These are phyloP conservation scores for Oncorhynchus masou DNA, from an alignment of 2,113 vertebrate genomes.

Conservation along the genomic window DNA sequence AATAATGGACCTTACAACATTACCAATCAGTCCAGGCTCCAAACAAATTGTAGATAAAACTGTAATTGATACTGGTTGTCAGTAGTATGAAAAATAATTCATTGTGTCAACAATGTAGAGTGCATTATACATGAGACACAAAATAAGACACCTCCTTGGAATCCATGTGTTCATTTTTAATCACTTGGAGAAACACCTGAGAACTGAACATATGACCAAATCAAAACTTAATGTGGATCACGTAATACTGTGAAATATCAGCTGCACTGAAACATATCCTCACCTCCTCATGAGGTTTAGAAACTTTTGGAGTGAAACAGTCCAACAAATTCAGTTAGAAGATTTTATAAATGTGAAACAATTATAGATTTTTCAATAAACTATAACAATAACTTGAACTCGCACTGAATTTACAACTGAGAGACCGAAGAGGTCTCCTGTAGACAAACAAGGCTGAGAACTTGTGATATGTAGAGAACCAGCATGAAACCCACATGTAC, in stretches of 20 bases:
- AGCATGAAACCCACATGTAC: constrained; percentile 10
- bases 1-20: no score
- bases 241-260: constrained; percentile 63
- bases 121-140: constrained; percentile 66
- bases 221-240: constrained; percentile 71
- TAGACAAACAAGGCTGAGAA: constrained; percentile 7
- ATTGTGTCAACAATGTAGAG: constrained; percentile 66
- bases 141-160: constrained; percentile 71
- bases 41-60: no score
- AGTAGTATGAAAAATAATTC: constrained; percentile 46
- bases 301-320: no score
- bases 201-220: constrained; percentile 65
- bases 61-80: no score
- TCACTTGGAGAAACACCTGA: constrained; percentile 61
- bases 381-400: background rate
- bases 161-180: constrained; percentile 68
- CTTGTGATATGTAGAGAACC: constrained; percentile 42
- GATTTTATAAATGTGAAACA: no score
- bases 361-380: background rate
- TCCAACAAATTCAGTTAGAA: no score
- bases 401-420: no score
- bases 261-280: background rate
- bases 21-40: no score
- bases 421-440: no score
- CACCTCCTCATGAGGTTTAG: background rate